These are phyloP conservation scores for Sylvicola cinctus DNA, from an alignment of 2,888 invertebrate species.

Conservation along the genomic window DNA sequence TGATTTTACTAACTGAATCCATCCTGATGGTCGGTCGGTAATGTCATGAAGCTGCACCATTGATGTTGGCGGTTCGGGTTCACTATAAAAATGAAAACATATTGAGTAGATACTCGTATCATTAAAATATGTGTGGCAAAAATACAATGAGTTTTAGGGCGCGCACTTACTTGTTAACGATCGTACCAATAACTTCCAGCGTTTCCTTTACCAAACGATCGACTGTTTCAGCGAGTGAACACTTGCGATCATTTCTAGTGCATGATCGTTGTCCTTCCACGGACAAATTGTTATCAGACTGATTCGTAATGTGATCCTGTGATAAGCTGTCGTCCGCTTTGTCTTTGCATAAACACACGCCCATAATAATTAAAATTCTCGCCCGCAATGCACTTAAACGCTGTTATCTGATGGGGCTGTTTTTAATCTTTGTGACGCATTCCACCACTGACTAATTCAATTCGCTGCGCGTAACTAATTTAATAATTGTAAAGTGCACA, in stretches of 20 bases:
- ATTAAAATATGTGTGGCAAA: no score
- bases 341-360: conserved; percentile 56
- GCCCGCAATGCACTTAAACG: no score
- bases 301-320: conserved; percentile 20
- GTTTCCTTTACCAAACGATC: conserved; percentile 65
- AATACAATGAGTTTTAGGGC: no score
- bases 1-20: conserved; percentile 69
- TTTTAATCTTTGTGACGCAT: no score
- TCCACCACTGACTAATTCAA: no score
- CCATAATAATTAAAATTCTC: no score
- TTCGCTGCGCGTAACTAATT: no score
- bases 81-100: conserved; percentile 29
- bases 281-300: no score
- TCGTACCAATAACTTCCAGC: conserved; percentile 53
- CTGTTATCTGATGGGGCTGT: no score
- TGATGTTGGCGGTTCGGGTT: conserved; percentile 70
- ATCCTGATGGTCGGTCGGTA: conserved; percentile 79
- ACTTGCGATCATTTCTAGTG: conserved; percentile 1
- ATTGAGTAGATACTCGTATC: background rate
- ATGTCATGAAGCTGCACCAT: conserved; percentile 65
- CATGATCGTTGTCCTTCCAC: conserved; percentile 4
- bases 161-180: conserved; percentile 73
- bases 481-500: no score
- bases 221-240: conserved; percentile 27
- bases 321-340: conserved; percentile 31